Evolutionary conservation across 2,113 vertebrate species (phyloP).

Genomic region (Platichthys stellatus): DNA sequence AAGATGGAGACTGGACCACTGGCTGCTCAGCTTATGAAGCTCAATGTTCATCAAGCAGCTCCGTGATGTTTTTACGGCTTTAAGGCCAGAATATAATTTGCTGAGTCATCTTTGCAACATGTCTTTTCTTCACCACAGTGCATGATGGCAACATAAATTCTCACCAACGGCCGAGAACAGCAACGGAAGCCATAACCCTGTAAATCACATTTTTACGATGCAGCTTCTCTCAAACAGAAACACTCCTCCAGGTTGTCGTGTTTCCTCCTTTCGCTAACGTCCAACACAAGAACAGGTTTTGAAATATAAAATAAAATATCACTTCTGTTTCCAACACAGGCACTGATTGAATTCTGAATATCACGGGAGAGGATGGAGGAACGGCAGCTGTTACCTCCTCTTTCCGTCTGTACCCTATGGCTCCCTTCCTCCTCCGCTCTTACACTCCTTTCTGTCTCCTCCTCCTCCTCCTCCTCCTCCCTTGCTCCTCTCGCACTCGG

Average conservation of each 20-base stretch:
- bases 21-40: not conserved
- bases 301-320: constrained; percentile 44
- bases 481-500: not conserved
- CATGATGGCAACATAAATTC: not conserved
- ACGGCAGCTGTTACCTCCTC: not conserved
- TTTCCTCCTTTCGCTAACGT: no score
- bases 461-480: not conserved
- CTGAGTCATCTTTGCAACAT: not conserved
- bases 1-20: no score
- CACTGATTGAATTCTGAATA: constrained; percentile 65
- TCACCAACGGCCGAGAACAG: no score
- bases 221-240: not conserved
- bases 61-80: no score
- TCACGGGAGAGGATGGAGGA: constrained; percentile 31
- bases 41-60: no score
- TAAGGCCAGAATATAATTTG: not conserved
- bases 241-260: no score
- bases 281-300: not conserved
- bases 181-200: no score
- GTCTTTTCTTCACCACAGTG: not conserved
- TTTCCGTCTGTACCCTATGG: not conserved
- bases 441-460: not conserved
- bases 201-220: no score
- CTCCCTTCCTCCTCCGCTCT: not conserved
- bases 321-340: constrained; percentile 26